Percentiles rank a stretch among this genome's conserved stretches.
phyloP scores from a whole-genome alignment of 1,140 invertebrate species.

The Bombus picipes region DNA sequence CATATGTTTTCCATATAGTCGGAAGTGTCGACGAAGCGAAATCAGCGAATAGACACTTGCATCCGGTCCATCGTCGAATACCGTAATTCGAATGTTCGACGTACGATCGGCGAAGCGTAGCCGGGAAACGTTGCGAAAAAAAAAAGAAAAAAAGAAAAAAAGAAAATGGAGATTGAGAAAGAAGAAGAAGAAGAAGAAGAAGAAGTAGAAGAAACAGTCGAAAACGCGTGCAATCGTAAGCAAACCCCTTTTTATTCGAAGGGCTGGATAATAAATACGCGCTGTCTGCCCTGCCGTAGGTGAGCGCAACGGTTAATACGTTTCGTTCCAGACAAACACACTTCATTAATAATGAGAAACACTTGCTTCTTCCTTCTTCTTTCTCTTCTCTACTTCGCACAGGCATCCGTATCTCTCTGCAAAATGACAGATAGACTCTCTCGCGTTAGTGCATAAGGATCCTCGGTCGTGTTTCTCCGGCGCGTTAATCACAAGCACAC shows the following conservation, averaged over 20 bases:
- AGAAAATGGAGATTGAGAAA: too few relatives aligned
- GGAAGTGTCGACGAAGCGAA: accelerated
- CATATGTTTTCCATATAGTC: too few relatives aligned
- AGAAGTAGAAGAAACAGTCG: constrained; percentile 7
- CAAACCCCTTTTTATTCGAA: constrained; percentile 57
- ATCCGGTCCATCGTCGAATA: too few relatives aligned
- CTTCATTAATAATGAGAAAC: constrained; percentile 78
- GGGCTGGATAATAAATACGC: constrained; percentile 68
- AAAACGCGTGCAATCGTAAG: constrained; percentile 34
- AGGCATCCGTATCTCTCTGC: not conserved
- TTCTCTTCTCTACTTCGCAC: not conserved
- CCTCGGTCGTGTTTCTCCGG: not conserved
- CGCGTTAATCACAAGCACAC: constrained; percentile 59
- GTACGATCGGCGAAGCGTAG: too few relatives aligned
- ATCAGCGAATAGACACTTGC: too few relatives aligned
- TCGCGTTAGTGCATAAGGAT: constrained; percentile 47
- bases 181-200: not conserved
- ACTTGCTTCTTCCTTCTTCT: constrained; percentile 24
- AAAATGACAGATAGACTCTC: constrained; percentile 5
- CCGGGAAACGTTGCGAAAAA: too few relatives aligned
- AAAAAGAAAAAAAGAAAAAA: too few relatives aligned
- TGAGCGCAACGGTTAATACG: constrained; percentile 66
- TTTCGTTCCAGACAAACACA: constrained; percentile 75
- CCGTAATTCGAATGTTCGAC: too few relatives aligned
- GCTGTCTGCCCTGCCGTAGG: constrained; percentile 4